Base-by-base conservation (phyloP, 2,797 vertebrate genomes). In the Chaenodraco wilsoni region DNA sequence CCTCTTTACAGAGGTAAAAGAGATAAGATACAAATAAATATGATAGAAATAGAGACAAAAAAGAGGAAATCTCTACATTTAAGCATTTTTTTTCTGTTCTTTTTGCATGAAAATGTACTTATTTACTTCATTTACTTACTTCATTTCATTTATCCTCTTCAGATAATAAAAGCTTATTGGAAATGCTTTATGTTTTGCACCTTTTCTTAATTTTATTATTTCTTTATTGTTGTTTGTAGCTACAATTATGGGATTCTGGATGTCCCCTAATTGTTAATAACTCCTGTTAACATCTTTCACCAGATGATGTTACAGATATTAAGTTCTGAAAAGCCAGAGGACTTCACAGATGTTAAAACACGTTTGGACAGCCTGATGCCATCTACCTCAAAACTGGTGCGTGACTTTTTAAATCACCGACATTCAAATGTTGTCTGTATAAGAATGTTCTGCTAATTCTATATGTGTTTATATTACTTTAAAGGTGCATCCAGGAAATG, bases 231-330 rank as follows among this genome's bases (percentile, higher is more conserved):
- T 15, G 6, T 8, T n/a, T 45, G 40, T n/a, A 13, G 19, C 15
- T 46, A 17, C 13, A 33, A 27, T 5, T 12, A 14, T 14, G 7
- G 4, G 48, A 51, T 56, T 69, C 14, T 65, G 40, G 23, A 11
- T 14, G 61, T 49, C 56, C 23, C 27, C 21, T 27, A 31, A 33
- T 17, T 57, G 10, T 37, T 21, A n/a, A 2, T 40, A 7, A 60
- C 45, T 55, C 15, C 8, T 46, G 40, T 49, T 16, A 6, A 17
- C 78, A 51, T 2, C 43, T 74, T 54, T 50, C 33, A 81, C 17
- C 61, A 89, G 88, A 67, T 84, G 69, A 83, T 15, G 17, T 62
- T 88, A n/a, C 55, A 88, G 48, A 78, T 81, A 52, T 80, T 89
- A 45, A 37, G 46, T 6, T 86, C 76, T 52, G 82, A 73, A 3